phyloP scores from a whole-genome alignment of 64 coral and sea anemone genomes.

The Exaiptasia diaphana region DNA sequence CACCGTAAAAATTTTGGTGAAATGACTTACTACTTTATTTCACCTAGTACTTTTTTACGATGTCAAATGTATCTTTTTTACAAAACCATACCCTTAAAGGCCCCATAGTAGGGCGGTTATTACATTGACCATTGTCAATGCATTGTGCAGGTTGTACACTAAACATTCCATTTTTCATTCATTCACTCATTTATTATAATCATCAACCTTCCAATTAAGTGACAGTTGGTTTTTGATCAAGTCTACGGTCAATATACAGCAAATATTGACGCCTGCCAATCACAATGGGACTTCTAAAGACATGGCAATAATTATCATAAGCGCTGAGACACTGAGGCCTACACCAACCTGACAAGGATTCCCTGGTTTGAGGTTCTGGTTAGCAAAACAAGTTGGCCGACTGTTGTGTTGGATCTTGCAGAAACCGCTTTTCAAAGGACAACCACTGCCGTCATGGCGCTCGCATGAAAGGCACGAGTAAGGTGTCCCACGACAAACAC shows the following conservation, averaged over 20 bases:
- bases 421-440: constrained; percentile 47
- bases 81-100: too few relatives aligned
- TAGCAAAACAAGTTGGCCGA: constrained; percentile 54
- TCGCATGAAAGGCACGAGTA: constrained; percentile 81
- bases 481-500: constrained; percentile 59
- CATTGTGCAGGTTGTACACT: too few relatives aligned
- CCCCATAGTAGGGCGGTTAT: too few relatives aligned
- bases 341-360: constrained; percentile 78
- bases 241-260: too few relatives aligned
- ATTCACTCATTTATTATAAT: too few relatives aligned
- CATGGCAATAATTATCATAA: neutral
- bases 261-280: too few relatives aligned
- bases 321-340: too few relatives aligned
- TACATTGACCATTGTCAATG: too few relatives aligned
- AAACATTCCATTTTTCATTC: too few relatives aligned
- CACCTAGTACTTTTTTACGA: too few relatives aligned
- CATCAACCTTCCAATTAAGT: too few relatives aligned
- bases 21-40: neutral
- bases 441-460: constrained; percentile 69
- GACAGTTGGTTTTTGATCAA: neutral
- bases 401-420: constrained; percentile 62
- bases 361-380: constrained; percentile 62
- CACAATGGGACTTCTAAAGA: neutral
- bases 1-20: neutral
- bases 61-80: too few relatives aligned